These are phyloP conservation scores for Pristionchus japonicus DNA, from an alignment of 2,888 invertebrate genomes.

Conservation along the genomic window DNA sequence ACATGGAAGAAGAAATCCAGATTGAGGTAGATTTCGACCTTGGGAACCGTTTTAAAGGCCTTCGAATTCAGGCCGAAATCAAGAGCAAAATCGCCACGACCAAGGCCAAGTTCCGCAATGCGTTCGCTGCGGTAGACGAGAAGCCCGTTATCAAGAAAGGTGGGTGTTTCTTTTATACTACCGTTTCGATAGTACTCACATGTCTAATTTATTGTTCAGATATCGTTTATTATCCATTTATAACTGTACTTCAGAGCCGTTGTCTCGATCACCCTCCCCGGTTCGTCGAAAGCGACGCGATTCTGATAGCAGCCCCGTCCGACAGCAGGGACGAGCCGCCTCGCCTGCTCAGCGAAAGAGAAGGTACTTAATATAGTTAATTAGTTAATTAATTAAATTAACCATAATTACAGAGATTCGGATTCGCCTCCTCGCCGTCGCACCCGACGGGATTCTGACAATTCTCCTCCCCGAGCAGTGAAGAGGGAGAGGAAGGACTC, in stretches of 20 bases:
- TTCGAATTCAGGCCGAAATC: constrained; percentile 3
- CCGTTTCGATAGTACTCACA: not conserved
- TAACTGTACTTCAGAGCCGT: not conserved
- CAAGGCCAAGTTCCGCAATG: constrained; percentile 38
- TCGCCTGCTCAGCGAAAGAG: not conserved
- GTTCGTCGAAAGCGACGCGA: constrained; percentile 25
- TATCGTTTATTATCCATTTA: not conserved
- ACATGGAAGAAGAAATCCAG: constrained; percentile 46
- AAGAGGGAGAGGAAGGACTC: not conserved
- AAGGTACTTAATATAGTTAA: not conserved
- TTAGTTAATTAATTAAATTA: not conserved
- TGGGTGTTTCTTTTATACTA: not conserved
- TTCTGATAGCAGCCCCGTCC: not conserved
- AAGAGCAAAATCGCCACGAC: constrained; percentile 35
- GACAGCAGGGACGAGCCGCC: not conserved
- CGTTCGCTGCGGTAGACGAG: not conserved
- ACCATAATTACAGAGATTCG: not conserved
- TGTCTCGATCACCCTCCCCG: constrained; percentile 21
- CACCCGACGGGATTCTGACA: constrained; percentile 25
- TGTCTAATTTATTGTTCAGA: not conserved
- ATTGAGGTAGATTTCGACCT: constrained; percentile 33
- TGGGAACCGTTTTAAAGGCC: not conserved
- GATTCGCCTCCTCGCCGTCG: constrained; percentile 24
- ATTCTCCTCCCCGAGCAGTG: constrained; percentile 33
- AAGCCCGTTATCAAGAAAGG: constrained; percentile 38